phyloP scores from a whole-genome alignment of 2,113 vertebrate species.

The Siniperca knerii region DNA sequence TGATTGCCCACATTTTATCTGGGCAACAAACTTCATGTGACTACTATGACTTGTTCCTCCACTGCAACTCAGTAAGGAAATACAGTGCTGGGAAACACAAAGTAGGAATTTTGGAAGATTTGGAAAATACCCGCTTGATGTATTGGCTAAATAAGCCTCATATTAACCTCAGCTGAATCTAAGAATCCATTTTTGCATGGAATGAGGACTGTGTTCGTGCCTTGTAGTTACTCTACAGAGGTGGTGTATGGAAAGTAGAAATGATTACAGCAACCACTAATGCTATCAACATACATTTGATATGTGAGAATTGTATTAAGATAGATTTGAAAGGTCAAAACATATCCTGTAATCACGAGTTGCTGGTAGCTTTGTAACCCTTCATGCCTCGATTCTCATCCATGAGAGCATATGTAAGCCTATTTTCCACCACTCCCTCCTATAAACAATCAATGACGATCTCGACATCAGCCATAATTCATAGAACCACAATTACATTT shows the following conservation, averaged over 20 bases:
- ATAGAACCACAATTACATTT: constrained; percentile 9
- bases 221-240: background rate
- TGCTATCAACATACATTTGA: background rate
- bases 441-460: background rate
- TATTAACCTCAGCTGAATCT: background rate
- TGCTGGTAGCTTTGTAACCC: background rate
- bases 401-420: background rate
- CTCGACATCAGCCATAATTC: background rate
- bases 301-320: background rate
- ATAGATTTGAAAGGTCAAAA: background rate
- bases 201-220: background rate
- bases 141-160: background rate
- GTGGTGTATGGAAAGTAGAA: background rate
- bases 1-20: background rate
- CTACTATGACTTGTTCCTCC: background rate
- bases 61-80: background rate
- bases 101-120: background rate
- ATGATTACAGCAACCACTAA: background rate
- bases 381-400: background rate
- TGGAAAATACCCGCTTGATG: background rate
- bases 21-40: background rate
- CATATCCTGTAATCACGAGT: background rate
- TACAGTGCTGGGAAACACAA: no score
- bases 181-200: no score
- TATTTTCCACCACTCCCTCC: background rate